Conservation (phyloP, 1,140 invertebrate genomes). For the Papilio glaucus region DNA sequence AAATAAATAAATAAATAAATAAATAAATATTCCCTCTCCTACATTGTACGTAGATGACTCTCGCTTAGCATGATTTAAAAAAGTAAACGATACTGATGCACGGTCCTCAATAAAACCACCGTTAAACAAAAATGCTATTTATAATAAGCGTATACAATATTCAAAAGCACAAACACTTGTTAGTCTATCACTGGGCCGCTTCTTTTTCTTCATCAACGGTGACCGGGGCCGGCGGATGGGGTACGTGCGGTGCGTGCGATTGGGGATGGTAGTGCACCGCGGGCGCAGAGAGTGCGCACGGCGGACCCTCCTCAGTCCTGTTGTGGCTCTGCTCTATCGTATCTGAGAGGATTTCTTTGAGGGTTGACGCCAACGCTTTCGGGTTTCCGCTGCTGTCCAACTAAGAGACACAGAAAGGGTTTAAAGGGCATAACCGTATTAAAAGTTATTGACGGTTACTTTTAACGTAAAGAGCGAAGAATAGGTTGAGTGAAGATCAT, state of each 20-base stretch:
- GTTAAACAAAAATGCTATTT: conserved; percentile 31
- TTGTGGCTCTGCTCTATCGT: conserved; percentile 61
- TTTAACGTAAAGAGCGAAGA: too few species aligned
- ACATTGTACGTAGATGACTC: too few species aligned
- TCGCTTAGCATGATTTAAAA: too few species aligned
- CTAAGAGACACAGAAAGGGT: conserved; percentile 41
- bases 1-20: too few species aligned
- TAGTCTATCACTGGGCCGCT: conserved; percentile 46
- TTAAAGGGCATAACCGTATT: too few species aligned
- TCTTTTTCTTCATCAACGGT: conserved; percentile 37
- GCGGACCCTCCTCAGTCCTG: conserved; percentile 41
- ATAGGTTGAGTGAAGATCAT: too few species aligned
- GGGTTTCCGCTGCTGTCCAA: conserved; percentile 69
- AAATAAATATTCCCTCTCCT: too few species aligned
- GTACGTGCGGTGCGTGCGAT: background rate
- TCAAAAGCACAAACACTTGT: conserved; percentile 45
- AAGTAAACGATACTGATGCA: too few species aligned
- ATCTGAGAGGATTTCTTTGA: conserved; percentile 72
- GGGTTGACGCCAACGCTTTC: conserved; percentile 62
- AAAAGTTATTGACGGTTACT: too few species aligned
- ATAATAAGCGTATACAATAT: conserved; percentile 36
- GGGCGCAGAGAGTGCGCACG: conserved; percentile 52
- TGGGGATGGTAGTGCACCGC: conserved; percentile 42
- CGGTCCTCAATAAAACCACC: background rate
- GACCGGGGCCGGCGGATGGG: conserved; percentile 21